phyloP scores from a whole-genome alignment of 1,140 invertebrate genomes.

The Drosophila rhopaloa region DNA sequence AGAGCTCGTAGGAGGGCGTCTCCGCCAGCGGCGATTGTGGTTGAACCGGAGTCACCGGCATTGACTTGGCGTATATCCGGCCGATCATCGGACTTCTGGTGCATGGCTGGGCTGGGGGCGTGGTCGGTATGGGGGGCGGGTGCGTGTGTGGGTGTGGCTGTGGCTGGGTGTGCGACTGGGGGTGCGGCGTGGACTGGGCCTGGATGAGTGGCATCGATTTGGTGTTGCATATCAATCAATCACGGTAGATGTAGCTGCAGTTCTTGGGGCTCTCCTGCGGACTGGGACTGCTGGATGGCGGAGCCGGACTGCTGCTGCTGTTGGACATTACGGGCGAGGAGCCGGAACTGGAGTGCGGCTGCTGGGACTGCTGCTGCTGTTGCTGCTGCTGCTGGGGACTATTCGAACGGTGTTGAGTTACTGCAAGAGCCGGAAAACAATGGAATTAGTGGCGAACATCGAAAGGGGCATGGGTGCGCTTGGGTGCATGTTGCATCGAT shows the following conservation, averaged over 20 bases:
- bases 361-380: slow-evolving; percentile 54
- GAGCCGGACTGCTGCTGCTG: slow-evolving; percentile 84
- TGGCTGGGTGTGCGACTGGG: slow-evolving; percentile 14
- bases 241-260: slow-evolving; percentile 85
- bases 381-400: slow-evolving; percentile 79
- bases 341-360: slow-evolving; percentile 81
- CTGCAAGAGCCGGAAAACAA: slow-evolving; percentile 55
- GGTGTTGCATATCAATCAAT: slow-evolving; percentile 85
- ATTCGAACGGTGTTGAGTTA: slow-evolving; percentile 85
- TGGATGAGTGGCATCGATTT: slow-evolving; percentile 85
- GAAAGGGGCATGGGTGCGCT: slow-evolving; percentile 50
- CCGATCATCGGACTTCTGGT: slow-evolving; percentile 25
- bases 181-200: slow-evolving; percentile 52
- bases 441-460: slow-evolving; percentile 10
- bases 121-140: slow-evolving; percentile 11
- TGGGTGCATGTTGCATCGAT: slow-evolving; percentile 47
- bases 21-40: slow-evolving; percentile 71
- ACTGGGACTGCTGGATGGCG: slow-evolving; percentile 84
- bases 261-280: slow-evolving; percentile 85
- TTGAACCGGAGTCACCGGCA: slow-evolving; percentile 80
- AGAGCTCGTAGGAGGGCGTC: slow-evolving; percentile 65
- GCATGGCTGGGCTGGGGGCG: slow-evolving; percentile 20
- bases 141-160: slow-evolving; percentile 5
- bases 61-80: slow-evolving; percentile 70
- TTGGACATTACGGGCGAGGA: slow-evolving; percentile 84